These are phyloP conservation scores for Anoplolepis gracilipes DNA, from an alignment of 1,140 invertebrate species.

Conservation along the genomic window DNA sequence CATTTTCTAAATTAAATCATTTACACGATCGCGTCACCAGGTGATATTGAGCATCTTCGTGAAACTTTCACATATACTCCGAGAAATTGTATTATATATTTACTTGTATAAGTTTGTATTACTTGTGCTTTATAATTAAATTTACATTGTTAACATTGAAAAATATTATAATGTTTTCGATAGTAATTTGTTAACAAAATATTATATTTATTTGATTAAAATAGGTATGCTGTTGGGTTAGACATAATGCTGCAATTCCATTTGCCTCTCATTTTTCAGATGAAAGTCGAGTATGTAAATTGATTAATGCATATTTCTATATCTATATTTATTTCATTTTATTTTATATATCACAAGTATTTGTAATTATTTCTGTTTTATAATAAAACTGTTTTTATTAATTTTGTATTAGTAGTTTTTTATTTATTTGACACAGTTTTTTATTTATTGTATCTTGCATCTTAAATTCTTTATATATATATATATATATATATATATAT, in stretches of 20 bases:
- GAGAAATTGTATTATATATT: background rate
- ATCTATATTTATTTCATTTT: background rate
- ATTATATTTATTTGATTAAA: slow-evolving; percentile 2
- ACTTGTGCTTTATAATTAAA: slow-evolving; percentile 5
- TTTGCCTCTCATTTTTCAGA: slow-evolving; percentile 9
- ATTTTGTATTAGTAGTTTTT: background rate
- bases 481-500: background rate
- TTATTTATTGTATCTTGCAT: background rate
- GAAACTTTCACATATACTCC: background rate
- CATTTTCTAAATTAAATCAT: slow-evolving; percentile 44
- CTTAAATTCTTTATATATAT: background rate
- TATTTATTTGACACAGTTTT: background rate
- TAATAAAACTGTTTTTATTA: background rate
- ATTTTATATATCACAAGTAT: background rate
- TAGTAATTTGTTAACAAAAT: background rate
- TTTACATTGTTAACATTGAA: background rate
- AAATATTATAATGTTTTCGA: background rate
- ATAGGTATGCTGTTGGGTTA: slow-evolving; percentile 35
- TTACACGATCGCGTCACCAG: background rate
- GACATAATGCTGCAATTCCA: slow-evolving; percentile 35
- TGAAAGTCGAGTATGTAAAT: slow-evolving; percentile 23
- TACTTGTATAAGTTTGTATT: background rate
- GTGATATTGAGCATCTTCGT: background rate
- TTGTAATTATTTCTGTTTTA: background rate
- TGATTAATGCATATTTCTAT: background rate